phyloP scores from a whole-genome alignment of 2,113 vertebrate genomes.

The Entomyzon cyanotis region DNA sequence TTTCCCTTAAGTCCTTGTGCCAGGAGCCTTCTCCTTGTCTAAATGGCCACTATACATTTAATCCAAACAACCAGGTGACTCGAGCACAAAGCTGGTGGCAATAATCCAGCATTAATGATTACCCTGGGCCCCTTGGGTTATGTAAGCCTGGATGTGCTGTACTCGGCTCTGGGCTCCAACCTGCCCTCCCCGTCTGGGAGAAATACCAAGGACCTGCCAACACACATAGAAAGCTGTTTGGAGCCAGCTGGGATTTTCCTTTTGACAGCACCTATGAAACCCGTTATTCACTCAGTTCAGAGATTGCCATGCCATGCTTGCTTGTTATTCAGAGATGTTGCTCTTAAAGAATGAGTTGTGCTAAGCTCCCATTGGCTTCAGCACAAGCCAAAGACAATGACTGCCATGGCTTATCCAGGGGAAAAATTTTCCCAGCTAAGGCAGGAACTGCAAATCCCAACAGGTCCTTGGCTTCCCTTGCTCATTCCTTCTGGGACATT shows the following conservation, averaged over 20 bases:
- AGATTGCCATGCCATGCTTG: not conserved
- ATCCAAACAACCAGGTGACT: constrained; percentile 67
- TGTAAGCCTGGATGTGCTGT: constrained; percentile 57
- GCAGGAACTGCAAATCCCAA: not conserved
- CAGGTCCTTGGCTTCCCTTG: not conserved
- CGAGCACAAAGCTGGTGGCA: constrained; percentile 42
- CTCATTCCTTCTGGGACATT: not conserved
- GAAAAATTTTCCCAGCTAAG: not conserved
- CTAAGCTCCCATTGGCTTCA: not conserved
- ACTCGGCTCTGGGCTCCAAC: not conserved
- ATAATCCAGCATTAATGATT: constrained; percentile 65
- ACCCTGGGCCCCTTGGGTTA: constrained; percentile 43
- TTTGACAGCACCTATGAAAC: constrained; percentile 52
- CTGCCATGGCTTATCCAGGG: not conserved
- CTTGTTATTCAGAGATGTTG: not conserved
- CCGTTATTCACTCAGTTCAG: not conserved
- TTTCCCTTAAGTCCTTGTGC: not conserved
- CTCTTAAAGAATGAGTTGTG: not conserved
- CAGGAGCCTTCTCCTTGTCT: not conserved
- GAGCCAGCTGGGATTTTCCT: constrained; percentile 36
- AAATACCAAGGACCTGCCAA: constrained; percentile 40
- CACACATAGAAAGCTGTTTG: constrained; percentile 12
- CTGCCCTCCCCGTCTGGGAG: not conserved
- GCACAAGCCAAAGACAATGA: not conserved
- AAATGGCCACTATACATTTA: constrained; percentile 43